phyloP scores from a whole-genome alignment of 2,113 vertebrate genomes.

The Poecilia latipinna region DNA sequence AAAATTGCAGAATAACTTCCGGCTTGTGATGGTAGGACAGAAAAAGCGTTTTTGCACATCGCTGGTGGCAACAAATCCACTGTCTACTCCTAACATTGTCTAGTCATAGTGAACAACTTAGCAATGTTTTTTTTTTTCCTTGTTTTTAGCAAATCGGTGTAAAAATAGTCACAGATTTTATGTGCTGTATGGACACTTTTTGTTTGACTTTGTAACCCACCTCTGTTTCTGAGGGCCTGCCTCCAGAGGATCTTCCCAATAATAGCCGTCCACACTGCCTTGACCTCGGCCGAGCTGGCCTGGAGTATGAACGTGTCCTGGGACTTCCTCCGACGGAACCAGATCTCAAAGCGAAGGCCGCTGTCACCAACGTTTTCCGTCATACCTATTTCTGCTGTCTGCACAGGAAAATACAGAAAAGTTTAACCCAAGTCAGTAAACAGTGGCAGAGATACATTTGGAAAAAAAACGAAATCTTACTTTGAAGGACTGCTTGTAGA shows the following conservation, averaged over 20 bases:
- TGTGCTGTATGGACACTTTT: neutral
- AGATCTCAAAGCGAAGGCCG: slow-evolving; percentile 88
- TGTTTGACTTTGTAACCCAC: slow-evolving; percentile 53
- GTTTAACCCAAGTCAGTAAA: neutral
- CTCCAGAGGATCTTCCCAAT: slow-evolving; percentile 87
- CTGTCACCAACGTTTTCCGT: slow-evolving; percentile 87
- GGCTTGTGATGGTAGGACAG: neutral
- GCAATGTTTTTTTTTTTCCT: no score
- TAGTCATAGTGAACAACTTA: no score
- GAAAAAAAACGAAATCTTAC: slow-evolving; percentile 56
- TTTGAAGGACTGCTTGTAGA: slow-evolving; percentile 88
- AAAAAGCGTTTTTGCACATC: neutral
- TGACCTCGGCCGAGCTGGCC: slow-evolving; percentile 81
- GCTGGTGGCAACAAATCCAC: no score
- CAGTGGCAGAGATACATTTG: slow-evolving; percentile 3
- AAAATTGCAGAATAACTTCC: no score
- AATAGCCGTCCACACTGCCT: slow-evolving; percentile 82
- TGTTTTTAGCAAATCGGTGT: neutral
- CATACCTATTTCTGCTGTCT: slow-evolving; percentile 88
- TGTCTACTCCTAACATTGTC: no score
- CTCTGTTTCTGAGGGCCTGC: slow-evolving; percentile 86
- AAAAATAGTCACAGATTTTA: neutral
- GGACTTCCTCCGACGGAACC: slow-evolving; percentile 85
- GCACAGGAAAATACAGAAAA: slow-evolving; percentile 6
- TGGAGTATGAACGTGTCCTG: slow-evolving; percentile 88